Conservation (phyloP, 2,113 vertebrate genomes). For the Rhinopithecus roxellana region DNA sequence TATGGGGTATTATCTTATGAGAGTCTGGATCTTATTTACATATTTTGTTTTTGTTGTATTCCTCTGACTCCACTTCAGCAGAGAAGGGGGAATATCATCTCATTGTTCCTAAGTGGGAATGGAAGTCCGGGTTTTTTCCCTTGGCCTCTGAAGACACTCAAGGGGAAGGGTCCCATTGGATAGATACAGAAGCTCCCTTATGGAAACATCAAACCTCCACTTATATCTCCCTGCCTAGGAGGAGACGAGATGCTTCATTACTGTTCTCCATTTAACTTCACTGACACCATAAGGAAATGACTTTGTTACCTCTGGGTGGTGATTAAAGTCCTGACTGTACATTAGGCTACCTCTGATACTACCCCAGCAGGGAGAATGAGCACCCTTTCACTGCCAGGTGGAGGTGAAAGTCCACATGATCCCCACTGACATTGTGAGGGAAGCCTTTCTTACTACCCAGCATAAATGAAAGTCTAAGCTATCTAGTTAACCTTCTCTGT, state of each 20-base stretch:
- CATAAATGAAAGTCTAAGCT: not conserved
- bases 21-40: not conserved
- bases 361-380: not conserved
- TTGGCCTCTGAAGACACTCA: not conserved
- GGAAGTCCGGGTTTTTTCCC: not conserved
- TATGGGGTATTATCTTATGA: not conserved
- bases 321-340: not conserved
- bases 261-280: not conserved
- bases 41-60: not conserved
- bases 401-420: too few species aligned
- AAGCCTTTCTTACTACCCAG: not conserved
- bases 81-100: not conserved
- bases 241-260: not conserved
- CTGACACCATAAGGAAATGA: not conserved
- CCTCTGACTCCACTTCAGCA: not conserved
- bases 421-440: not conserved
- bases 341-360: not conserved
- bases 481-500: not conserved
- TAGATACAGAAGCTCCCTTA: too few species aligned
- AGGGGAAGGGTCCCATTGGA: not conserved
- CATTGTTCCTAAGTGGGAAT: not conserved
- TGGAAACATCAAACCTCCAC: not conserved
- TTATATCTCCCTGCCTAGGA: not conserved
- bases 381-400: not conserved
- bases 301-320: not conserved